Evolutionary conservation across 2,797 vertebrate genomes (phyloP), one percentile per base, ranked within the genome.

Genomic region (Sphaeramia orbicularis): DNA sequence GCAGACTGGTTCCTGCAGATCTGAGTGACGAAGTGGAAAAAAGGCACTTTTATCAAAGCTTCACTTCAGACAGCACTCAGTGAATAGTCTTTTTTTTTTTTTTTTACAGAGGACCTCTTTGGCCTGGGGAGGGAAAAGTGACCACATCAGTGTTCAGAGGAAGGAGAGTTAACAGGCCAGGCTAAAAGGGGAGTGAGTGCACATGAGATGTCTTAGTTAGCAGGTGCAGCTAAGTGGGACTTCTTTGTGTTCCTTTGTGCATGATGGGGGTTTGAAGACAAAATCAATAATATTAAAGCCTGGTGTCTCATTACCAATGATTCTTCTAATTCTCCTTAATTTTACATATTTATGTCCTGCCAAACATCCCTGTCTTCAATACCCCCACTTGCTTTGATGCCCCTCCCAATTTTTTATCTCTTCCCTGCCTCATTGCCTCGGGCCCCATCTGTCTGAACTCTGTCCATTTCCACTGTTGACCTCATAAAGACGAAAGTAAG

Each of bases 401-500:
- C 55, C 63, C 52, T 60, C 63, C 65, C 57, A 6, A 5, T 74
- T 71, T 78, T 61, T 64, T 86, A 51, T 71, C 45, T 54, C 60
- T 47, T 57, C 57, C 54, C 50, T 74, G 67, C 80, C 74, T 84
- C 66, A 48, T 83, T 83, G 81, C 83, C 65, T 70, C 21, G 19
- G 58, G 67, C 65, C 80, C 78, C 83, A 79, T 90, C 89, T 85
- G 82, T 88, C 80, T 89, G 86, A 91, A 87, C 82, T 79, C 79
- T 75, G 88, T 87, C 88, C 87, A 73, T 90, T 88, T 89, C 88
- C 74, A 67, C 73, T 71, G 76, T 83, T 87, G 86, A 92, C 92
- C 92, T 84, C 85, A 81, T 90, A 86, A 88, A 91, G 87, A 88
- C 61, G 70, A 75, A 73, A 88, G 85, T 91, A 91, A 93, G 90